These are phyloP conservation scores for Crossocerus cetratus DNA, from an alignment of 2,888 invertebrate species.

Conservation along the genomic window DNA sequence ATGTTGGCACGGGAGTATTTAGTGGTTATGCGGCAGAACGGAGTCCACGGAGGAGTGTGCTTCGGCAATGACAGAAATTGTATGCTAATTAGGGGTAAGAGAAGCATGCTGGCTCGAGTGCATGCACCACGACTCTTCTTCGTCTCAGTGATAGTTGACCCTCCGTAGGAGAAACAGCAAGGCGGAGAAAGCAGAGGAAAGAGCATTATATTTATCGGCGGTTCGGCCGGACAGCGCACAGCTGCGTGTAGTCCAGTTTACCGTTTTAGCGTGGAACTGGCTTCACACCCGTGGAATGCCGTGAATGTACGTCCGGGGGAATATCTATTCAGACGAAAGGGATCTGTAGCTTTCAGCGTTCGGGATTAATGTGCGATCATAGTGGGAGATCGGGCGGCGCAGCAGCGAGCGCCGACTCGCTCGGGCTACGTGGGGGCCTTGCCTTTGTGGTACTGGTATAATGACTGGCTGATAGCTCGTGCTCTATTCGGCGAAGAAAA, in stretches of 20 bases:
- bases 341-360: background rate
- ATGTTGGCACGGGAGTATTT: constrained; percentile 48
- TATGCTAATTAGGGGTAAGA: constrained; percentile 67
- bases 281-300: background rate
- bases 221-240: background rate
- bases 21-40: constrained; percentile 44
- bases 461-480: constrained; percentile 43
- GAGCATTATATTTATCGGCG: constrained; percentile 41
- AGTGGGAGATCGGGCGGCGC: background rate
- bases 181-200: background rate
- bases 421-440: background rate
- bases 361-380: background rate
- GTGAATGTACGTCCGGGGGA: no score
- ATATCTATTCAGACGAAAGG: no score
- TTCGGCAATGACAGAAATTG: constrained; percentile 68
- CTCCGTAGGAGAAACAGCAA: constrained; percentile 30
- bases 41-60: constrained; percentile 21
- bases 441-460: constrained; percentile 37
- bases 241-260: background rate
- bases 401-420: constrained; percentile 19
- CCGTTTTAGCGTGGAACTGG: background rate
- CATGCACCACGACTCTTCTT: constrained; percentile 20
- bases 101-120: constrained; percentile 31
- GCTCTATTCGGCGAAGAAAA: constrained; percentile 27
- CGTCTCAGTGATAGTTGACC: constrained; percentile 28